These are phyloP conservation scores for Microcebus griseorufus DNA, from an alignment of 2,113 vertebrate genomes.

Conservation along the genomic window DNA sequence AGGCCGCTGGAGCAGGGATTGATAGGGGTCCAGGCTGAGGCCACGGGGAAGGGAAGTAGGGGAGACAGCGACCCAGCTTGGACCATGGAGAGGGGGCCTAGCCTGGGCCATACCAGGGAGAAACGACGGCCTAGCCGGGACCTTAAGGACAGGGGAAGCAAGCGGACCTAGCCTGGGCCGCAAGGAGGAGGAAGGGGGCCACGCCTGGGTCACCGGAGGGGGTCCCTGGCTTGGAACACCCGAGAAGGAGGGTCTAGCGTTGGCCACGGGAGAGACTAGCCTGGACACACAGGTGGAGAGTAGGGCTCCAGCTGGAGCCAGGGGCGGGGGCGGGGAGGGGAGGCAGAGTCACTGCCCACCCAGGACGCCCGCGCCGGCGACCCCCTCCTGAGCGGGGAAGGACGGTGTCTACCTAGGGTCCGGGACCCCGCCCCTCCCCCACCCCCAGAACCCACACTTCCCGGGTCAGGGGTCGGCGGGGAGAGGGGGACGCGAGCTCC, in stretches of 20 bases:
- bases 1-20: background rate
- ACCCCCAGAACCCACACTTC: constrained; percentile 21
- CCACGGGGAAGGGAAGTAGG: background rate
- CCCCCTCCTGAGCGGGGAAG: background rate
- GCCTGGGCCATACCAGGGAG: background rate
- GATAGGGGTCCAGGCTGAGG: background rate
- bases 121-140: background rate
- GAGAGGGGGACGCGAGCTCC: background rate
- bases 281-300: background rate
- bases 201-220: background rate
- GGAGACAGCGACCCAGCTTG: background rate
- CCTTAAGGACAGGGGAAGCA: background rate
- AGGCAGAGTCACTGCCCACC: background rate
- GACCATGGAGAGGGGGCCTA: background rate
- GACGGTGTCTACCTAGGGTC: background rate
- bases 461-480: background rate
- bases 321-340: background rate
- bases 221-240: background rate
- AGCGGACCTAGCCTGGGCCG: background rate
- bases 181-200: background rate
- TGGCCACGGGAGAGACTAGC: background rate
- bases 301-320: background rate
- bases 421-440: constrained; percentile 54
- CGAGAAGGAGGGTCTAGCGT: background rate
- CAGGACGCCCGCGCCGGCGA: background rate